Base-by-base conservation (phyloP, 2,113 vertebrate genomes). In the Cheirogaleus medius region DNA sequence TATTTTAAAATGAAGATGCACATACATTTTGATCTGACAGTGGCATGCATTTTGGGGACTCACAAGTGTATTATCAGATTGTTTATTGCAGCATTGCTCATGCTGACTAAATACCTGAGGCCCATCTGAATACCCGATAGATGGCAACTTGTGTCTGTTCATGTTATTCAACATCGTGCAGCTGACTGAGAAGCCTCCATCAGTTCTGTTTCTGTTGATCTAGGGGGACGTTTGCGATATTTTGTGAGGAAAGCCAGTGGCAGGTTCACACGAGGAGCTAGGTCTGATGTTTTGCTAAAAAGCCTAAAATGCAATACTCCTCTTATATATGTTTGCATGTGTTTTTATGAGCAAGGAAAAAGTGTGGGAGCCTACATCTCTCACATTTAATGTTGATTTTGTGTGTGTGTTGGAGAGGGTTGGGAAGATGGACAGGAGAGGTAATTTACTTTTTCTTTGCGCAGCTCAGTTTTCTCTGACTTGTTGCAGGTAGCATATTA, bases 81-180 rank as follows among this genome's bases (percentile, higher is more conserved):
- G 34, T 27, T 88, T 21, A 78, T 14, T 56, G 44, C 6, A 27
- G 69, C 56, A 23, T 58, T 29, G 12, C 8, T 56, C 20, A 12
- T 0, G 15, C 49, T 7, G 71, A 64, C 66, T 10, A n/a, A n/a
- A 54, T 34, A 52, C 52, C 81, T 42, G 37, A 63, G 37, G 63
- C 0, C 52, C 23, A 0, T 9, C 20, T 4, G 20, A 10, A 4
- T 14, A 49, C 64, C 27, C 52, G 14, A 10, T 0, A 8, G 56
- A 77, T 1, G 8, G n/a, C 18, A 2, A 29, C 7, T 37, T 7
- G 29, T 5, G 18, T 49, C 14, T 27, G 0, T 63, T 18, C 8
- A 0, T 2, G 1, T 32, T 34, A 2, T 0, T 2, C 12, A 25
- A 1, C 49, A 0, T 44, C 3, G 4, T 2, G 49, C 23, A 4